phyloP scores from a whole-genome alignment of 2,797 vertebrate genomes.

The Falco peregrinus region DNA sequence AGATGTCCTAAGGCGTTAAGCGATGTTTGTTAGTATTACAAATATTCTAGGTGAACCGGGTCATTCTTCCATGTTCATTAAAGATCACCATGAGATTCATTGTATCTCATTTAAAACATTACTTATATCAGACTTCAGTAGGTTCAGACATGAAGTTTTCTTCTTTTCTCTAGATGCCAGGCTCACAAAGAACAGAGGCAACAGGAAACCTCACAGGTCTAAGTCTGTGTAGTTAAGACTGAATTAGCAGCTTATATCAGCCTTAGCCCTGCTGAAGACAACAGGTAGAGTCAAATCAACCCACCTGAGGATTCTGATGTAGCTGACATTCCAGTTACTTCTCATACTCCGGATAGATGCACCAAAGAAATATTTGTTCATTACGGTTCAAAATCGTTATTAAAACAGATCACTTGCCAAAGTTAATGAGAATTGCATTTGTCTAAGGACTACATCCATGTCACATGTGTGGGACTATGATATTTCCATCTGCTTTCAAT shows the following conservation, averaged over 20 bases:
- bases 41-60: not conserved
- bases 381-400: fast-evolving
- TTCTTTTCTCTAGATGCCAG: not conserved
- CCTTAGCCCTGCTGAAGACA: not conserved
- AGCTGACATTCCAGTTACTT: not conserved
- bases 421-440: not conserved
- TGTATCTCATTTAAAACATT: not conserved
- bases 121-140: not conserved
- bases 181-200: not conserved
- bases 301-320: not conserved
- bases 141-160: not conserved
- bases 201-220: not conserved
- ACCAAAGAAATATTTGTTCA: not conserved
- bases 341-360: not conserved
- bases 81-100: not conserved
- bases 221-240: not conserved
- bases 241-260: not conserved
- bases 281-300: not conserved
- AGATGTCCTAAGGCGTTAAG: not conserved
- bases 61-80: not conserved
- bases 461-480: not conserved
- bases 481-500: not conserved
- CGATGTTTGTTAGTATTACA: not conserved
- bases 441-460: not conserved
- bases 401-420: not conserved